Evolutionary conservation across 1,140 invertebrate genomes (phyloP), one percentile per base, ranked within the genome.

Genomic region (Trichoplusia ni): DNA sequence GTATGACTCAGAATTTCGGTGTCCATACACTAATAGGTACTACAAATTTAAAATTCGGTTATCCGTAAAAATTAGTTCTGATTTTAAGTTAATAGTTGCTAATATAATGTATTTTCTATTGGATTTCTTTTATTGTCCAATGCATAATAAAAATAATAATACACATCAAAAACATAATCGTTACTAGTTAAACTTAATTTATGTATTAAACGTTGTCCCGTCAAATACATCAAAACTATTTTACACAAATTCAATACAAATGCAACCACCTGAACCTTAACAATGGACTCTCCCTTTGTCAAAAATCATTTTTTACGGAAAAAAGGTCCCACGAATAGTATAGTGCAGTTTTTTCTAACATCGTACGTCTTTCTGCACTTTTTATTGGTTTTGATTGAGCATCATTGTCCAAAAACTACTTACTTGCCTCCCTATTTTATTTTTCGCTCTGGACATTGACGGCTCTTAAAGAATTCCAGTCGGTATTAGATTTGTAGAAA

Each of bases 291-390:
- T 53, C 59, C 60, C 31, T 62, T 69, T 37, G 14, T 40, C 18
- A 67, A 73, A 73, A 73, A 73, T 7, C 2, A 63, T 72, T 73
- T 23, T 31, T 47, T 27, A 14, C 1, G 58, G 69, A 72, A 73
- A 63, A 67, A 54, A 62, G 42, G 67, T 76, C 67, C 62, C 73
- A 73, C 70, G 70, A 69, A 70, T 59, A 18, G 63, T n/a, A 53
- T 49, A 61, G 40, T 73, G 70, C 67, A 70, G 51, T 72, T 76
- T 76, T 76, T 68, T 73, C 60, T 9, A 47, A 54, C 23, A 27
- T 49, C 19, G 27, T 64, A 44, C 37, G 60, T 35, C 40, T 69
- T 33, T 46, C 31, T 63, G 58, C 13, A 38, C 47, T 63, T 60
- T 67, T 67, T 71, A 67, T 67, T 61, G 44, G 44, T 54, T 61